A percentile compares a stretch with the other conserved stretches of the same genome.
phyloP scores from a whole-genome alignment of 2,888 invertebrate species.

The Loripinus fragilis region DNA sequence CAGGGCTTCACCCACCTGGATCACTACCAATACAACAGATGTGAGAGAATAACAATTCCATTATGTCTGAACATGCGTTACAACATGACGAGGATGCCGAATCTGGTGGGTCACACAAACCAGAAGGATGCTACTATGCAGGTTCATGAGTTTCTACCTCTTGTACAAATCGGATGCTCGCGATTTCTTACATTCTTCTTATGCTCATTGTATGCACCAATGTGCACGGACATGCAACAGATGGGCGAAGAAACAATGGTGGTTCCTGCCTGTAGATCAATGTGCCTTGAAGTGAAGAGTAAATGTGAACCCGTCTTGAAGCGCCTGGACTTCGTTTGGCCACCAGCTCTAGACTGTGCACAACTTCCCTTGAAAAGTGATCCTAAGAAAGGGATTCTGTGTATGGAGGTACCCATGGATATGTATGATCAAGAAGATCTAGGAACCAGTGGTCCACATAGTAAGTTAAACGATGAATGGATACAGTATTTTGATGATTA shows the following conservation, averaged over 20 bases:
- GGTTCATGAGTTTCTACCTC: constrained; percentile 89
- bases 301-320: constrained; percentile 86
- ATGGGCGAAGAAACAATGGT: constrained; percentile 88
- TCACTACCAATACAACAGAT: constrained; percentile 82
- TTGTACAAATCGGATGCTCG: constrained; percentile 92
- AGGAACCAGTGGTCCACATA: constrained; percentile 60
- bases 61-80: constrained; percentile 93
- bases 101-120: constrained; percentile 91
- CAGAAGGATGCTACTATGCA: constrained; percentile 92
- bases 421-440: constrained; percentile 61
- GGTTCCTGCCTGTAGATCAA: constrained; percentile 93
- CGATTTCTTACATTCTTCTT: constrained; percentile 92
- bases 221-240: constrained; percentile 91
- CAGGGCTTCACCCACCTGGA: constrained; percentile 46
- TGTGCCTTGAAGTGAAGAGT: constrained; percentile 88
- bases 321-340: constrained; percentile 88
- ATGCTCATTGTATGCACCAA: constrained; percentile 95
- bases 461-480: constrained; percentile 62
- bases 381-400: constrained; percentile 86
- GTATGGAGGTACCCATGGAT: constrained; percentile 88
- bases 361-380: constrained; percentile 88
- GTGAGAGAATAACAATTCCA: constrained; percentile 91
- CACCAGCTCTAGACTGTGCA: constrained; percentile 90
- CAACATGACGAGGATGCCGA: constrained; percentile 94
- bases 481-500: constrained; percentile 61